Percentiles rank a stretch among this genome's conserved stretches.
Conservation (phyloP, 2,888 invertebrate genomes). For the Dascillus cervinus region DNA sequence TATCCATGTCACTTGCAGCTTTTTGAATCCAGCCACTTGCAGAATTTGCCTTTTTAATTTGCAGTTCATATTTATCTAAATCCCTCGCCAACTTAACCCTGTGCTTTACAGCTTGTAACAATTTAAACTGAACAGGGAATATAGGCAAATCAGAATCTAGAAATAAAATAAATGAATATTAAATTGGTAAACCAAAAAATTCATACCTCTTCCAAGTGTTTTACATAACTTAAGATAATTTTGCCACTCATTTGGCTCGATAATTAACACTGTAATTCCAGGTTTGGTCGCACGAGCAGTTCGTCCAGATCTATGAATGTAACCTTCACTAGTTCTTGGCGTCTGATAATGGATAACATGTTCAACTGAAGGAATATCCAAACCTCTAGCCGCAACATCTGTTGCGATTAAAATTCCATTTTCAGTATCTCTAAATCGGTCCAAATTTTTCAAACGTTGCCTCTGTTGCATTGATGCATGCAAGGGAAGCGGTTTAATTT, state of each 20-base stretch:
- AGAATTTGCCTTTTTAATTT: slow-evolving; percentile 53
- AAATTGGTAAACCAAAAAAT: too few relatives aligned
- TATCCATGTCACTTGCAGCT: slow-evolving; percentile 84
- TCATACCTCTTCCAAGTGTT: slow-evolving; percentile 74
- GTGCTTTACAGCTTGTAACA: slow-evolving; percentile 58
- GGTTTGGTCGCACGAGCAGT: slow-evolving; percentile 86
- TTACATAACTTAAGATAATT: slow-evolving; percentile 73
- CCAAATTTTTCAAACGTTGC: slow-evolving; percentile 88
- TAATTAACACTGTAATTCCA: slow-evolving; percentile 85
- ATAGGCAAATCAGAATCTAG: slow-evolving; percentile 73
- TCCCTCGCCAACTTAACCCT: slow-evolving; percentile 71
- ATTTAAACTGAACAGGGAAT: slow-evolving; percentile 67
- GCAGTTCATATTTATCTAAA: slow-evolving; percentile 69
- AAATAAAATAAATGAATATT: slow-evolving; percentile 18
- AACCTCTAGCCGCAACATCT: slow-evolving; percentile 94
- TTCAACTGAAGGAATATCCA: slow-evolving; percentile 89
- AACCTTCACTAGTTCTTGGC: slow-evolving; percentile 90
- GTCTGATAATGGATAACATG: slow-evolving; percentile 96
- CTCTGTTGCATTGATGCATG: slow-evolving; percentile 91
- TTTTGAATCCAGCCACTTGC: slow-evolving; percentile 80
- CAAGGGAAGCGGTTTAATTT: slow-evolving; percentile 67
- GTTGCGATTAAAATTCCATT: slow-evolving; percentile 80
- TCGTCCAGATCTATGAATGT: slow-evolving; percentile 93
- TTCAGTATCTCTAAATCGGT: slow-evolving; percentile 68
- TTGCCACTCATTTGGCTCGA: slow-evolving; percentile 80